Evolutionary conservation across 92 coral and sea anemone species (phyloP), one percentile per base, ranked within the genome.

Genomic region (Isaurus tuberculatus): DNA sequence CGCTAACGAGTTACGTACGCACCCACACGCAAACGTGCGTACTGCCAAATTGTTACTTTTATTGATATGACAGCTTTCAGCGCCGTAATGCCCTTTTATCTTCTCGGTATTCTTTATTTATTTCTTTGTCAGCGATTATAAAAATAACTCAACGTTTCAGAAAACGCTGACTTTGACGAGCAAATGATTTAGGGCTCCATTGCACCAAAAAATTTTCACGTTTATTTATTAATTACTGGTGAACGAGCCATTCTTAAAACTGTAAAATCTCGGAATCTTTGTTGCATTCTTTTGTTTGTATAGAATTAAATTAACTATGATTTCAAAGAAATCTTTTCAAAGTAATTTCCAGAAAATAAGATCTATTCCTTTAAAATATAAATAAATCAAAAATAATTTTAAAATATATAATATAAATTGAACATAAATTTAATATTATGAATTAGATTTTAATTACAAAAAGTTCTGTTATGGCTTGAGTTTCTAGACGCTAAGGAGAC

Each of bases 301-400:
- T 37, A n/a, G 20, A 51, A 17, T 20, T 23, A 14, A 75, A 48
- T 11, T 17, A 34, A 48, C 82, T 77, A 36, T 55, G 82, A 77
- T 77, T 77, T 77, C 82, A 77, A 77, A 65, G 82, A 77, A 77
- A 77, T 77, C 81, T 77, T 58, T 77, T 28, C 37, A 22, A 22
- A 61, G 69, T 34, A 77, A 77, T 77, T 58, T 77, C 32, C 27
- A 77, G 68, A 58, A 70, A 77, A 77, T 77, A 32, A 25, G 64
- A 16, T 14, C 23, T 77, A 15, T 58, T 75, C 29, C 11, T 33
- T 28, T 15, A 22, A 15, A 49, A 8, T n/a, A 73, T 48, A 17
- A 49, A 26, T 61, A 4, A n/a, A 71, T 43, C 19, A 15, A 23
- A 23, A 70, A 25, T 11, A 70, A 42, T 6, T 44, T 16, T 57